Evolutionary conservation across 2,888 invertebrate species (phyloP), one percentile per base, ranked within the genome.

Genomic region (Lottia scabra): DNA sequence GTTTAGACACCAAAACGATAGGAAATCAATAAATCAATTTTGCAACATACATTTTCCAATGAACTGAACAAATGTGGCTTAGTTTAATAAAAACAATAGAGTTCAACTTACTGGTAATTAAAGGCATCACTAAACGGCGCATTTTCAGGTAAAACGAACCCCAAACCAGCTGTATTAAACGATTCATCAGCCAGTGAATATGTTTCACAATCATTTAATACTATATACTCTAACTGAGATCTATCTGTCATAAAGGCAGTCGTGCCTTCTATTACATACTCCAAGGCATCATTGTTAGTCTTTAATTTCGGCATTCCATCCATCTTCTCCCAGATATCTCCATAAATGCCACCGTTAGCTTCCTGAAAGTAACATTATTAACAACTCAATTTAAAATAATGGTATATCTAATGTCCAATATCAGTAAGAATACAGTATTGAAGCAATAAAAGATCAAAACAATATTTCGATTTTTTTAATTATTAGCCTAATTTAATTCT

Each of bases 161-260:
- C 80, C 8, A 78, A 70, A 2, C 80, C 80, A 19, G 78, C 78
- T 23, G 75, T 76, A 67, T 78, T 76, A 63, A 81, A 81, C 19
- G 71, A 75, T 62, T 80, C 79, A n/a, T 76, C 77, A 5, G 79
- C 79, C 38, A 80, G 38, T n/a, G 72, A 65, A 45, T 71, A 75
- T 1, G 63, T 72, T 23, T 74, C 67, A 66, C 81, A 80, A 45
- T 76, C 74, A 12, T 70, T 71, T 19, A 72, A 45, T 19, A 76
- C 75, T 27, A 74, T 72, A 66, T 80, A 79, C 30, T 76, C 76
- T 16, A 80, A 62, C 70, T 79, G 79, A 0, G 74, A 73, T 27
- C 73, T 67, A 65, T 81, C 81, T 0, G 79, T 79, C 78, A 82
- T 79, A 63, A 72, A 81, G 10, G 81, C 81, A 16, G 70, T 71